Percentiles rank a stretch among this genome's conserved stretches.
These are phyloP conservation scores for Phylloscopus trochilus DNA, from an alignment of 2,113 vertebrate genomes.

Conservation along the genomic window DNA sequence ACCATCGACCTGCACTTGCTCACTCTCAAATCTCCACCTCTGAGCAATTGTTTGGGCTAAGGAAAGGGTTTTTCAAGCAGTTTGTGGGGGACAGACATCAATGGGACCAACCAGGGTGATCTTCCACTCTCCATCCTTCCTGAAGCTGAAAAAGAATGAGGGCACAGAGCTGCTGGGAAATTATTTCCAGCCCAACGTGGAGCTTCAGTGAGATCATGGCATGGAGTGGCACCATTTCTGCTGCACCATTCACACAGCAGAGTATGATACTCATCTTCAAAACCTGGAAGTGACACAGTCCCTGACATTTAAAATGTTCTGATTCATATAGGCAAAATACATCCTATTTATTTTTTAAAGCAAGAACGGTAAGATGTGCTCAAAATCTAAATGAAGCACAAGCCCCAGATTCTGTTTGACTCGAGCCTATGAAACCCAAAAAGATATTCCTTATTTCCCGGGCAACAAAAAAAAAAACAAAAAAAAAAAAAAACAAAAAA, in stretches of 20 bases:
- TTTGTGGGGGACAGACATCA: neutral
- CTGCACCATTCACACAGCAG: neutral
- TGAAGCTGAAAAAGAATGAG: neutral
- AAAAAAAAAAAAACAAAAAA: neutral
- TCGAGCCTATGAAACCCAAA: neutral
- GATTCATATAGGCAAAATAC: neutral
- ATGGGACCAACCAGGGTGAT: rapidly evolving
- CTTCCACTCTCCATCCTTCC: neutral
- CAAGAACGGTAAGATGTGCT: neutral
- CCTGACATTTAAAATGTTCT: neutral
- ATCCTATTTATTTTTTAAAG: neutral
- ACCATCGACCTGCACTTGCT: rapidly evolving
- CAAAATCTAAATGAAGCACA: neutral
- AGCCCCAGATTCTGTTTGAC: neutral
- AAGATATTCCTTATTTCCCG: neutral
- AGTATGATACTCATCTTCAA: neutral
- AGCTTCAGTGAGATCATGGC: neutral
- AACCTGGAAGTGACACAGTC: neutral
- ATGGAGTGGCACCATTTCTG: neutral
- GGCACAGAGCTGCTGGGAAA: neutral
- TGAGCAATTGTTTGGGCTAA: rapidly evolving
- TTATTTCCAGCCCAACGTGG: neutral
- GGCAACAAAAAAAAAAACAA: neutral
- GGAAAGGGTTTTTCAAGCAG: neutral
- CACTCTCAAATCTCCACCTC: rapidly evolving